Evolutionary conservation across 2,888 invertebrate species (phyloP), one percentile per base, ranked within the genome.

Genomic region (Laspeyria flexula): DNA sequence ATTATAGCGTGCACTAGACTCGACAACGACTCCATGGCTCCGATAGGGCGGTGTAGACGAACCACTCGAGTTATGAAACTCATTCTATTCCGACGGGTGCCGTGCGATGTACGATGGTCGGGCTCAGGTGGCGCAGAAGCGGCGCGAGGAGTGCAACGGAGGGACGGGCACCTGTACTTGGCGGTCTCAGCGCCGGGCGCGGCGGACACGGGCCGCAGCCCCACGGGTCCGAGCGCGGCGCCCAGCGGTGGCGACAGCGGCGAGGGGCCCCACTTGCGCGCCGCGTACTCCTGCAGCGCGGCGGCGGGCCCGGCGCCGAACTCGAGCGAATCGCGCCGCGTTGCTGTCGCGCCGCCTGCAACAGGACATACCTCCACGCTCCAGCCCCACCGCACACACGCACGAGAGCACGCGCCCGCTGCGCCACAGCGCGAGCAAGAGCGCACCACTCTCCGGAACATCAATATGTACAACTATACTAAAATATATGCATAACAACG

Each of bases 111-210:
- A 5, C 21, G 21, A 7, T 25, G 7, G 7, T 4, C 9, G 25
- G 1, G 25, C 9, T 4, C 4, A 1, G 7, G 21, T 21, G 1
- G 25, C 1, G 7, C 9, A 27, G 37, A 12, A 35, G 33, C 29
- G 30, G 34, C 61, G 43, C 43, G 49, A 49, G 23, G 4, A 7
- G 25, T 25, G 5, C 5, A 7, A 7, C 25, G 25, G 25, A 48
- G 43, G 43, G 54, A 27, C 48, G 37, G 31, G 78, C 87, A 95
- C 88, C 96, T 94, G 85, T 95, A 95, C 85, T 94, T 95, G 71
- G 94, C 93, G 67, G 96, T 96, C 92, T 98, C 98, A 0, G 98
- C 98, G 63, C 98, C 98, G 30, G 98, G 98, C 56, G 98, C 98
- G 74, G 92, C 92, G 66, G 91, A 91, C 54, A 93, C 92, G 77